A percentile compares a stretch with the other conserved stretches of the same genome.
Evolutionary conservation across 2,888 invertebrate species (phyloP).

Genomic region (Mesorhabditis sp.): DNA sequence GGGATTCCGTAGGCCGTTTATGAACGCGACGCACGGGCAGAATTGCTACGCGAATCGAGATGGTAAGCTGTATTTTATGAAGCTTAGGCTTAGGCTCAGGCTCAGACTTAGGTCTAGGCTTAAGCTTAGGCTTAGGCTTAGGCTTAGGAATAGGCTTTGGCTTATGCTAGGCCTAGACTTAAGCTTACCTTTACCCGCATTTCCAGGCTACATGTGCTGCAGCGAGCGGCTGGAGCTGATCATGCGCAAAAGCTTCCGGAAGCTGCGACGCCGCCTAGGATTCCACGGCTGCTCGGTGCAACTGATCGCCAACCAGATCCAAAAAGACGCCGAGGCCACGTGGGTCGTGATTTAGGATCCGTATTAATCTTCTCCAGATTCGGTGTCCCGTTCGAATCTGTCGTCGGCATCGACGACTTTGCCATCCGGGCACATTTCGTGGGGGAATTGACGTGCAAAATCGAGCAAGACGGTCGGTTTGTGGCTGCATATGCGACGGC

Average conservation of each 20-base stretch:
- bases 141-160: too few relatives aligned
- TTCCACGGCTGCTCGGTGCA: constrained; percentile 17
- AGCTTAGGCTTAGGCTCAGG: too few relatives aligned
- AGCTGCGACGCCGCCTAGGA: constrained; percentile 15
- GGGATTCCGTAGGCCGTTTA: too few relatives aligned
- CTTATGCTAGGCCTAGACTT: too few relatives aligned
- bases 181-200: too few relatives aligned
- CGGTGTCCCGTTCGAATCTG: constrained; percentile 32
- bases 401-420: constrained; percentile 32
- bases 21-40: neutral
- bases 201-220: constrained; percentile 31
- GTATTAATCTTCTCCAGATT: constrained; percentile 23
- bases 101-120: too few relatives aligned
- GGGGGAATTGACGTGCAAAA: constrained; percentile 36
- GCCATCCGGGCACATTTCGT: constrained; percentile 27
- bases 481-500: constrained; percentile 22
- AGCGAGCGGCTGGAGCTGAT: constrained; percentile 27
- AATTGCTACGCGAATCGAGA: constrained; percentile 4
- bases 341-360: constrained; percentile 14
- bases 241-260: constrained; percentile 31
- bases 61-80: neutral
- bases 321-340: constrained; percentile 27
- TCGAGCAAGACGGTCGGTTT: constrained; percentile 22
- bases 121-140: too few relatives aligned
- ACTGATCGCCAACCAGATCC: constrained; percentile 20